Conservation (phyloP, 2,888 invertebrate genomes). For the Rotaria socialis region DNA sequence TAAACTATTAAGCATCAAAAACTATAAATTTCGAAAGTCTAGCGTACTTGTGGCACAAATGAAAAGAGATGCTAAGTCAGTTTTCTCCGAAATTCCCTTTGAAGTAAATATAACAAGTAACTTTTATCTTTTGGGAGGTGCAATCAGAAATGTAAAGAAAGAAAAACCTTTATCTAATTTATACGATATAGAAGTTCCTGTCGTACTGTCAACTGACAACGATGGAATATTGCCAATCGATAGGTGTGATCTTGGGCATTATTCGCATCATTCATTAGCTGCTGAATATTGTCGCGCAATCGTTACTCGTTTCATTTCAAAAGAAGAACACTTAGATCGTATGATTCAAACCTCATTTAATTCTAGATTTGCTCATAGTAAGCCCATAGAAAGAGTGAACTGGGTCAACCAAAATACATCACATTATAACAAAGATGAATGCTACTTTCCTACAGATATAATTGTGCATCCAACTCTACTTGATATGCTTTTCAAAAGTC, state of each 20-base stretch:
- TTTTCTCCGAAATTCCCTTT: neutral
- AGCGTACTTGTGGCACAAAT: neutral
- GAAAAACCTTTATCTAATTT: neutral
- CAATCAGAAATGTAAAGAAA: neutral
- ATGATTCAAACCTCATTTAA: neutral
- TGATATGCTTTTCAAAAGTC: neutral
- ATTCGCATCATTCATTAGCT: neutral
- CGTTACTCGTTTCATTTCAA: neutral
- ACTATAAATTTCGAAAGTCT: neutral
- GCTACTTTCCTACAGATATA: neutral
- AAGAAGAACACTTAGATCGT: neutral
- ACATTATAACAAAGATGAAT: neutral
- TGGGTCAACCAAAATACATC: neutral
- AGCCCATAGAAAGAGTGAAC: no score
- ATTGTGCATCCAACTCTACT: neutral
- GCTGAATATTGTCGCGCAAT: conserved; percentile 26
- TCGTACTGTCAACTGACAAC: neutral
- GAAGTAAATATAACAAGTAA: conserved; percentile 16
- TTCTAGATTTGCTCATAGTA: neutral
- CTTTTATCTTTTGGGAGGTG: neutral
- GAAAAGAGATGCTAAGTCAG: neutral
- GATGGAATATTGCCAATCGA: neutral
- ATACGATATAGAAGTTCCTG: neutral
- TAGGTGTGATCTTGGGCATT: neutral
- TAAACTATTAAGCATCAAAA: neutral